These are phyloP conservation scores for Anguilla japonica DNA, from an alignment of 2,113 vertebrate species.

Conservation along the genomic window DNA sequence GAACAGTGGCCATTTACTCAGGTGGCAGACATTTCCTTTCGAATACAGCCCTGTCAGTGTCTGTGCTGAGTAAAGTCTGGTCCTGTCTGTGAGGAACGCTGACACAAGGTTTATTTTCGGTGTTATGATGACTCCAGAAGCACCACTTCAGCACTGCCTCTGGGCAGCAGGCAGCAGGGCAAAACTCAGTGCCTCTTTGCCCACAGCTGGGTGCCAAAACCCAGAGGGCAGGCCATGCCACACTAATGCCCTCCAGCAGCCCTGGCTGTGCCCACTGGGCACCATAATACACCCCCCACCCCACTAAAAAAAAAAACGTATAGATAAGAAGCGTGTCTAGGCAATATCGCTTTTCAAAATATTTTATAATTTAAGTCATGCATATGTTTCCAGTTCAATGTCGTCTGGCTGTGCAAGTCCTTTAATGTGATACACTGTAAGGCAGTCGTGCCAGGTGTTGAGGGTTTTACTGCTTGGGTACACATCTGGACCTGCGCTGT, in stretches of 20 bases:
- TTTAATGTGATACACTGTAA: background rate
- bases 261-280: background rate
- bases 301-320: conserved; percentile 33
- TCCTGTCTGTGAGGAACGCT: conserved; percentile 40
- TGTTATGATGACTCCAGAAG: conserved; percentile 52
- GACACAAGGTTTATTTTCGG: conserved; percentile 57
- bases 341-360: background rate
- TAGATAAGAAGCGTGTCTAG: conserved; percentile 17
- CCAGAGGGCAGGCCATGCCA: background rate
- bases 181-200: conserved; percentile 29
- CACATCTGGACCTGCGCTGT: background rate
- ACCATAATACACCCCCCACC: conserved; percentile 15
- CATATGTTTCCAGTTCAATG: conserved; percentile 36
- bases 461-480: background rate
- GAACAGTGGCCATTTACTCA: conserved; percentile 47
- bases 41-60: conserved; percentile 29
- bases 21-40: conserved; percentile 48
- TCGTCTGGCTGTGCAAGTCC: conserved; percentile 38
- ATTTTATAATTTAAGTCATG: background rate
- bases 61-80: conserved; percentile 57
- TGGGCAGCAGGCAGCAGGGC: conserved; percentile 52
- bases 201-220: conserved; percentile 18
- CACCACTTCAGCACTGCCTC: conserved; percentile 44
- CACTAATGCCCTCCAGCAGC: background rate
- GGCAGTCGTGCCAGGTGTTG: background rate